A percentile compares a stretch with the other conserved stretches of the same genome.
These are phyloP conservation scores for Melanostoma mellinum DNA, from an alignment of 2,888 invertebrate genomes.

Conservation along the genomic window DNA sequence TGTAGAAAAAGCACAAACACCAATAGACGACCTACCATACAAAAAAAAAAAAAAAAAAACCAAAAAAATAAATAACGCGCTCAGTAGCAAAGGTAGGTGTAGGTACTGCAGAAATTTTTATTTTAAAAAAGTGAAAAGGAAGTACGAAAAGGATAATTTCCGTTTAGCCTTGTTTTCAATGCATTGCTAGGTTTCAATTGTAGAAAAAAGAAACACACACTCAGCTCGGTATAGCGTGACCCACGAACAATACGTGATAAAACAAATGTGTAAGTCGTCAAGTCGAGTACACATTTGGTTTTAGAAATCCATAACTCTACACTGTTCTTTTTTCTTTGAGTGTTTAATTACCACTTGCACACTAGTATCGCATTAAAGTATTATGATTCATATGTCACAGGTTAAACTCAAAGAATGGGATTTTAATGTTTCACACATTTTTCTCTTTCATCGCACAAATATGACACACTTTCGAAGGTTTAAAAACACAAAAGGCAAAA, in stretches of 20 bases:
- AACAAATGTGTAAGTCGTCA: slow-evolving; percentile 29
- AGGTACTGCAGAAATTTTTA: slow-evolving; percentile 56
- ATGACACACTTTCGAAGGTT: not conserved
- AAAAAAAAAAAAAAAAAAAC: slow-evolving; percentile 2
- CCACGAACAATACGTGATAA: slow-evolving; percentile 34
- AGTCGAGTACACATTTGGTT: slow-evolving; percentile 28
- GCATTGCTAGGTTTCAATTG: slow-evolving; percentile 38
- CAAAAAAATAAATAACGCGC: slow-evolving; percentile 50
- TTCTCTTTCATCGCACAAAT: not conserved
- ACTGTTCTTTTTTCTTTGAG: slow-evolving; percentile 8
- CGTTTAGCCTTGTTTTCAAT: slow-evolving; percentile 52
- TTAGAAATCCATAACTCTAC: slow-evolving; percentile 22
- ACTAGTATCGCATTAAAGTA: slow-evolving; percentile 22
- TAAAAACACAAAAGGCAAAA: slow-evolving; percentile 18
- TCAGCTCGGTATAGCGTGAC: slow-evolving; percentile 34
- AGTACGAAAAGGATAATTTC: slow-evolving; percentile 66
- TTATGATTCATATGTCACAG: slow-evolving; percentile 52
- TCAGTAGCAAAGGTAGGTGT: slow-evolving; percentile 19
- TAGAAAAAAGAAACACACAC: slow-evolving; percentile 35
- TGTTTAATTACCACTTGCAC: slow-evolving; percentile 33
- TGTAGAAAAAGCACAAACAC: slow-evolving; percentile 23
- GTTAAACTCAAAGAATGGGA: slow-evolving; percentile 12
- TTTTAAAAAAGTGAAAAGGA: slow-evolving; percentile 51
- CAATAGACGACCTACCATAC: slow-evolving; percentile 18
- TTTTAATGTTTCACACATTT: not conserved